Percentiles rank a stretch among this genome's conserved stretches.
These are phyloP conservation scores for Galeopterus variegatus DNA, from an alignment of 2,113 vertebrate genomes.

Conservation along the genomic window DNA sequence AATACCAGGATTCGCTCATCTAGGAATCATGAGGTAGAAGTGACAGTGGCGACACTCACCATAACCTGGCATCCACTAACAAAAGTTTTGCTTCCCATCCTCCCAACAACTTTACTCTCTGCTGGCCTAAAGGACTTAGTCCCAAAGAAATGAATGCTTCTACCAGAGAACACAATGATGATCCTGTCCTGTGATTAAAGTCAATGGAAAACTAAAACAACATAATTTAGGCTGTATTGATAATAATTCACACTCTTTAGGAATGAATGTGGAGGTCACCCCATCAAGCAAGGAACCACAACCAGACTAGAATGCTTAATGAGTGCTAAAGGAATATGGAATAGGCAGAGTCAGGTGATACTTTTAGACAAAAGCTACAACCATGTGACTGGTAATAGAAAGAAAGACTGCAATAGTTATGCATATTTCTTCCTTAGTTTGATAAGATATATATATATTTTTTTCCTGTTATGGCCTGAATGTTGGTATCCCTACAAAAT, in stretches of 20 bases:
- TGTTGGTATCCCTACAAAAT: no score
- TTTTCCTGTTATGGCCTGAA: no score
- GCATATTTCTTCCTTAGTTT: not conserved
- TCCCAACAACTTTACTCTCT: not conserved
- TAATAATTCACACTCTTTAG: not conserved
- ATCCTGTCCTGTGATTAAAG: not conserved
- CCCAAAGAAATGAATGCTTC: not conserved
- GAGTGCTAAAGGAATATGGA: not conserved
- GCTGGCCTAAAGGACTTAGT: not conserved
- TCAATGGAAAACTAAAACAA: not conserved
- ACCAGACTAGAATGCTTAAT: not conserved
- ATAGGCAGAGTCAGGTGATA: not conserved
- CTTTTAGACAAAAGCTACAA: not conserved
- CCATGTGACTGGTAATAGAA: not conserved
- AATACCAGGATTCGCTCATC: not conserved
- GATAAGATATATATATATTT: not conserved
- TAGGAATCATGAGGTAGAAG: not conserved
- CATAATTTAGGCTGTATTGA: not conserved
- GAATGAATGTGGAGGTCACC: not conserved
- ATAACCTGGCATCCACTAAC: not conserved
- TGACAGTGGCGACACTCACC: not conserved
- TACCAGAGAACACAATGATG: not conserved
- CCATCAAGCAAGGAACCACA: not conserved
- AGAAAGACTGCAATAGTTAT: not conserved
- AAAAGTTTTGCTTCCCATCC: not conserved